phyloP scores from a whole-genome alignment of 2,888 invertebrate genomes.

The Chorisops tibialis region DNA sequence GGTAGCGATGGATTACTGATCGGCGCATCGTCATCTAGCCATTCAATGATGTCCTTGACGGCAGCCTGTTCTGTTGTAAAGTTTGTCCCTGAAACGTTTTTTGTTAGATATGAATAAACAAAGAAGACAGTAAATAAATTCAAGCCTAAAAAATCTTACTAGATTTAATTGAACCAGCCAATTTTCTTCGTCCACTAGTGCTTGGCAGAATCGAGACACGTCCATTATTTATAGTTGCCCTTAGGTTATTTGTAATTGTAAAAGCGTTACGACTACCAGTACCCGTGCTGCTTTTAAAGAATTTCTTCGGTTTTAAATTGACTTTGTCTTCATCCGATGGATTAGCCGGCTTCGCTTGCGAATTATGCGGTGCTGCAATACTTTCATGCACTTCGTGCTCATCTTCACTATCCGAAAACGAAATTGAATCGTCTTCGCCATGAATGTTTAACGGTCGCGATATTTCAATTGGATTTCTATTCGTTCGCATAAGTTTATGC shows the following conservation, averaged over 20 bases:
- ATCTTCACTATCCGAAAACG: constrained; percentile 10
- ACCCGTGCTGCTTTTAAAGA: constrained; percentile 46
- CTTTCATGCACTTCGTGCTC: not conserved
- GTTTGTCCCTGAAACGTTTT: constrained; percentile 36
- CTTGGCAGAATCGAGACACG: constrained; percentile 41
- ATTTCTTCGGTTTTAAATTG: constrained; percentile 37
- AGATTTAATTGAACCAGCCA: not conserved
- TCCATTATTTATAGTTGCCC: constrained; percentile 44
- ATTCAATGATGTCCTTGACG: constrained; percentile 47
- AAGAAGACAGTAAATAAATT: not conserved
- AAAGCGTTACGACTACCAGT: constrained; percentile 44
- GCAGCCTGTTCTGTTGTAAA: constrained; percentile 48
- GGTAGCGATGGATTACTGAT: not conserved
- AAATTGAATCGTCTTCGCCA: not conserved
- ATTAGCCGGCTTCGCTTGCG: not conserved
- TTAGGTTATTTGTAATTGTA: constrained; percentile 45
- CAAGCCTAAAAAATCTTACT: constrained; percentile 5
- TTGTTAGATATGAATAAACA: not conserved
- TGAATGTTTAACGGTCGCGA: constrained; percentile 42
- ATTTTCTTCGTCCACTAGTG: not conserved
- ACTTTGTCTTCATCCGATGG: constrained; percentile 30
- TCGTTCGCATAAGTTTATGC: constrained; percentile 43
- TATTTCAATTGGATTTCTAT: constrained; percentile 47
- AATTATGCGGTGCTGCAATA: not conserved
- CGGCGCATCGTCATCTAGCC: constrained; percentile 37